Evolutionary conservation across 2,113 vertebrate species (phyloP).

Genomic region (Ceyx cyanopectus): DNA sequence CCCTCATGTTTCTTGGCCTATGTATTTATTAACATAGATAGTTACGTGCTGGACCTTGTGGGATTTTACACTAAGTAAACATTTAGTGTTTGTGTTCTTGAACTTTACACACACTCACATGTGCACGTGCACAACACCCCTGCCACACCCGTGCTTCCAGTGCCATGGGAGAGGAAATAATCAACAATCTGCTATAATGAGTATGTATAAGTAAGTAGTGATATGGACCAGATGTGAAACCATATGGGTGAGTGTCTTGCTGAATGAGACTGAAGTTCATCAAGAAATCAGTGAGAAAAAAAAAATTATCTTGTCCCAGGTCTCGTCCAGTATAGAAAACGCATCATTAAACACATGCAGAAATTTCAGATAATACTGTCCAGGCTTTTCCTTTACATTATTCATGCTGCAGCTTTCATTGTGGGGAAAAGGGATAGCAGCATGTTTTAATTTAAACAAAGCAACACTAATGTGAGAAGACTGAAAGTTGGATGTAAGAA

Average conservation of each 20-base stretch:
- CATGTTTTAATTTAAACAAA: background rate
- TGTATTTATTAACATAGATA: constrained; percentile 1
- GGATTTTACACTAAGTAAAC: background rate
- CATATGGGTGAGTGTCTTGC: background rate
- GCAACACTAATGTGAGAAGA: fast-evolving
- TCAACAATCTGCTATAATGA: background rate
- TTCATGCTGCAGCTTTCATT: background rate
- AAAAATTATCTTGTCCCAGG: background rate
- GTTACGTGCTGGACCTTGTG: background rate
- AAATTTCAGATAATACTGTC: background rate
- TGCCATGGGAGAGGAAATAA: background rate
- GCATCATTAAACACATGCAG: background rate
- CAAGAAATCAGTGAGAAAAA: background rate
- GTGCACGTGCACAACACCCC: background rate
- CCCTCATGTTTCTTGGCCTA: background rate
- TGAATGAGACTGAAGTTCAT: background rate
- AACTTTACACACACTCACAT: background rate
- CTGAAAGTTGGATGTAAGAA: background rate
- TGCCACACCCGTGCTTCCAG: background rate
- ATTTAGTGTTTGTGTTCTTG: background rate
- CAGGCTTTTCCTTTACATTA: background rate
- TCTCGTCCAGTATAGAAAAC: background rate
- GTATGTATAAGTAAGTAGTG: background rate
- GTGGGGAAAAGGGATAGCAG: background rate
- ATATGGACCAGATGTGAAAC: background rate